phyloP scores from a whole-genome alignment of 2,113 vertebrate species.

The Chaetodon trifascialis region DNA sequence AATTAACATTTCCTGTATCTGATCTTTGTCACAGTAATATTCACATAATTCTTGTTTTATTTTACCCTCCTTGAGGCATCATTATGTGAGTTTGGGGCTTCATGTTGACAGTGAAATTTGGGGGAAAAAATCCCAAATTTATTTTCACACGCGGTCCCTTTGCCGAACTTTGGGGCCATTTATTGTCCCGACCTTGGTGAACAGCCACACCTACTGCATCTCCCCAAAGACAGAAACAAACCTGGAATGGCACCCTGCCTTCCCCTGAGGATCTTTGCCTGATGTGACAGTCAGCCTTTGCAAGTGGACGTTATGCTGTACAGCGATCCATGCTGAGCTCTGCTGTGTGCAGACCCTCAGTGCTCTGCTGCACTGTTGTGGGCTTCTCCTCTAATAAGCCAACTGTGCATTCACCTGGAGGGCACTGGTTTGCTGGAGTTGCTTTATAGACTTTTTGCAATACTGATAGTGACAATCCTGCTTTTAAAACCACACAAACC shows the following conservation, averaged over 20 bases:
- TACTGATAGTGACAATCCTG: background rate
- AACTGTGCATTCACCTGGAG: slow-evolving; percentile 2
- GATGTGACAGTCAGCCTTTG: background rate
- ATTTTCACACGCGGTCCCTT: background rate
- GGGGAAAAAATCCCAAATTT: background rate
- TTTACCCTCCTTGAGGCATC: background rate
- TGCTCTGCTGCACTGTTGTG: background rate
- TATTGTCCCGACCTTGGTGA: background rate
- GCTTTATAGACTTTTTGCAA: background rate
- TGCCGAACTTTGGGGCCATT: slow-evolving; percentile 5
- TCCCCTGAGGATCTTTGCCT: background rate
- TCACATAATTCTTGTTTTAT: slow-evolving; percentile 1
- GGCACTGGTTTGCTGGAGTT: background rate
- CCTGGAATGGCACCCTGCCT: background rate
- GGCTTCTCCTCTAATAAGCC: slow-evolving; percentile 2
- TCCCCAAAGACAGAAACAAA: slow-evolving; percentile 19
- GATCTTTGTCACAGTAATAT: slow-evolving; percentile 20
- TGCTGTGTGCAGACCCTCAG: slow-evolving; percentile 1
- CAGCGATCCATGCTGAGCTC: background rate
- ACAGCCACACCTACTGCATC: background rate
- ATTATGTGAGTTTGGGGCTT: background rate
- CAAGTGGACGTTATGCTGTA: background rate
- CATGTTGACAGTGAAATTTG: background rate
- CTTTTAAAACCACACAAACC: background rate
- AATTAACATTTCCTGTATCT: slow-evolving; percentile 41